Conservation (phyloP, 2,888 invertebrate species). For the Eupeodes luniger region DNA sequence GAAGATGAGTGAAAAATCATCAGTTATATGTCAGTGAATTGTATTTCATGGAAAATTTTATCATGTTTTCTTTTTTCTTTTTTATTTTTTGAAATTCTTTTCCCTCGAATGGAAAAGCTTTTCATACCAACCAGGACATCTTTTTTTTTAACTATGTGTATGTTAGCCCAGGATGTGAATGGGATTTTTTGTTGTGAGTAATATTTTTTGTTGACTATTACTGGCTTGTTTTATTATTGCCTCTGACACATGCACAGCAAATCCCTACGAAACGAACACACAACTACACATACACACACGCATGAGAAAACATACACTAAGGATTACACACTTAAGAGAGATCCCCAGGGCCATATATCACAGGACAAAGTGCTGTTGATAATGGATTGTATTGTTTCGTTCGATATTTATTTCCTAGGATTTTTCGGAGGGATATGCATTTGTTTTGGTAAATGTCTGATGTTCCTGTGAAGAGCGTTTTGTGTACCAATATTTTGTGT, state of each 20-base stretch:
- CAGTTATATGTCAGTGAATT: constrained; percentile 52
- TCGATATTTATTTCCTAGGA: constrained; percentile 63
- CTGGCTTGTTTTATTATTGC: constrained; percentile 69
- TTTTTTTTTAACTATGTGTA: not conserved
- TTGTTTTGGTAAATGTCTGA: not conserved
- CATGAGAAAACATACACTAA: constrained; percentile 6
- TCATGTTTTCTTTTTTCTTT: not conserved
- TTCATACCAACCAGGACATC: not conserved
- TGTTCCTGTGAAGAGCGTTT: not conserved
- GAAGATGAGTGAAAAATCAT: constrained; percentile 48
- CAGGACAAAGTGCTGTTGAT: constrained; percentile 48
- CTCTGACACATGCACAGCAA: constrained; percentile 42
- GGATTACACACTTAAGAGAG: constrained; percentile 66
- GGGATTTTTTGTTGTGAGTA: not conserved
- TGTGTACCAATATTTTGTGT: not conserved
- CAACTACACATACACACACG: not conserved
- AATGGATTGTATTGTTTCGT: constrained; percentile 73
- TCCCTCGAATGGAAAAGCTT: constrained; percentile 25
- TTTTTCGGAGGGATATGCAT: constrained; percentile 36
- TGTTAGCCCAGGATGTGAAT: not conserved
- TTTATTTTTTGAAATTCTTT: constrained; percentile 33
- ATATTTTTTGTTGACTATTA: constrained; percentile 51
- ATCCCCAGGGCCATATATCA: constrained; percentile 57
- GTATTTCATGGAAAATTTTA: constrained; percentile 35
- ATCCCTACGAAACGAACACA: not conserved